Evolutionary conservation across 2,113 vertebrate genomes (phyloP), one percentile per base, ranked within the genome.

Genomic region (Rhea americana): DNA sequence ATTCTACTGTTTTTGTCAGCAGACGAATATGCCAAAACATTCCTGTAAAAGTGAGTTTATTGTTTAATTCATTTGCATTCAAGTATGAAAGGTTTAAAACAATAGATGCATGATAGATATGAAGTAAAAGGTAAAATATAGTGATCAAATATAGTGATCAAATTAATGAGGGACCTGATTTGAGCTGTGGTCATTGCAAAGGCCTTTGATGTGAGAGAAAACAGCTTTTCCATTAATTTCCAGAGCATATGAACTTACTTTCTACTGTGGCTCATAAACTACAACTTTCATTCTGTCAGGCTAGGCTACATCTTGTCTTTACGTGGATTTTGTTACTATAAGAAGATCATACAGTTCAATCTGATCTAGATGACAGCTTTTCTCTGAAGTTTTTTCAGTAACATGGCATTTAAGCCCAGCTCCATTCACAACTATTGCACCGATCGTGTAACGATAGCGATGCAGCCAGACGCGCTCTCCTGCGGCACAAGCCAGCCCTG

Each of bases 401-500:
- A 47, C 12, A 30, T 14, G 30, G 83, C 39, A 5, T 16, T 32
- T 15, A 48, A 77, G 90, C 65, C 80, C 94, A 95, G 77, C 80
- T 78, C 77, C 11, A 51, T 2, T 78, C 90, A 93, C 92, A 90
- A 58, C 74, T 74, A 75, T 75, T 55, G 61, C 73, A 82, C 61
- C 91, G 83, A 91, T 95, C 83, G 1, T 55, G 39, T 75, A 26
- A 51, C 1, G 0, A 78, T 83, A 83, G 73, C 35, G 61, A 28
- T 75, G 76, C 70, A 47, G 37, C 73, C 88, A 94, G 90, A 91
- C 86, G 92, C 90, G 92, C 66, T 93, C 47, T 20, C 9, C 61
- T 77, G 6, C 80, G 35, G 65, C 10, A 0, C 3, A 59, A 72
- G 59, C 51, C 85, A 86, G 80, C 65, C 80, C 24, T 68, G 53